A percentile compares a stretch with the other conserved stretches of the same genome.
These are phyloP conservation scores for Gymnobelideus leadbeateri DNA, from an alignment of 2,113 vertebrate species.

Conservation along the genomic window DNA sequence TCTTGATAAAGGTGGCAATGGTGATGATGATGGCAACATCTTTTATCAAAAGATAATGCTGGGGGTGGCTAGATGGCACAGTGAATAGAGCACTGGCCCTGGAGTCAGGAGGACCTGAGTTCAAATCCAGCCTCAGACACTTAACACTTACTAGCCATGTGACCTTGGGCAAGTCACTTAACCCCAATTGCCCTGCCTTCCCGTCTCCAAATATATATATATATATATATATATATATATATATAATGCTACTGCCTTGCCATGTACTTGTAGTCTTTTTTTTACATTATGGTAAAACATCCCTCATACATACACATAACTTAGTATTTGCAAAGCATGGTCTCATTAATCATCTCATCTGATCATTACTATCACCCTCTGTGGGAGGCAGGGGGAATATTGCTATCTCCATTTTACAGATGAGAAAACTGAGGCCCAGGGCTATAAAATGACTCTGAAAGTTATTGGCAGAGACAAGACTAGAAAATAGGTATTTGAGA, in stretches of 20 bases:
- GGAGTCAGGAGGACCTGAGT: too few species aligned
- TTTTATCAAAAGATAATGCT: background rate
- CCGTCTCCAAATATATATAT: too few species aligned
- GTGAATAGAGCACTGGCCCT: too few species aligned
- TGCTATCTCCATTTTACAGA: background rate
- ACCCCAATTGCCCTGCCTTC: too few species aligned
- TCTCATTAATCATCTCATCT: background rate
- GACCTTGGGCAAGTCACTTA: too few species aligned
- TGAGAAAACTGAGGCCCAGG: background rate
- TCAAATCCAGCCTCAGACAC: too few species aligned
- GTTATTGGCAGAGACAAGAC: background rate
- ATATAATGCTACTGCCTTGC: background rate
- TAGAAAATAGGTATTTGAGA: background rate
- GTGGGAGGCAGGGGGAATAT: background rate
- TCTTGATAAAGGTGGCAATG: background rate
- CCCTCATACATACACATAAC: background rate
- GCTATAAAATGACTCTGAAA: background rate
- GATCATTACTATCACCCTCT: background rate
- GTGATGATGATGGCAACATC: background rate
- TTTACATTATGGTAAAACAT: background rate
- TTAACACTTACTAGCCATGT: too few species aligned
- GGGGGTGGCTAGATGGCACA: too few species aligned
- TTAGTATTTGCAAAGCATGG: background rate
- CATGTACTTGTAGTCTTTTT: background rate
- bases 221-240: too few species aligned